A percentile compares a stretch with the other conserved stretches of the same genome.
These are phyloP conservation scores for Xerus rutilus DNA, from an alignment of 2,797 vertebrate genomes.

Conservation along the genomic window DNA sequence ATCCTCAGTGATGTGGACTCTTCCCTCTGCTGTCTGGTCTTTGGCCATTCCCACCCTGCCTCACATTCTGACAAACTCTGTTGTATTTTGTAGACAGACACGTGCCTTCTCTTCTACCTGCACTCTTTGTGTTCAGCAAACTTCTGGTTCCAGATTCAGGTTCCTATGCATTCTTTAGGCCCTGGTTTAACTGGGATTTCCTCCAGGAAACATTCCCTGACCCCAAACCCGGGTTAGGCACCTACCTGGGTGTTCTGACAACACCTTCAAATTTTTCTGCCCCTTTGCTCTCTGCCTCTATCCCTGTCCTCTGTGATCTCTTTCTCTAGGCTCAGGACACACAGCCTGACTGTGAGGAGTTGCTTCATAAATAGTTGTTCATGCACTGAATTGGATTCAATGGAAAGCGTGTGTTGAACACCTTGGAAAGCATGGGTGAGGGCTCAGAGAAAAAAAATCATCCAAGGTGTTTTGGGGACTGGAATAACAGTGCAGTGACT, in stretches of 20 bases:
- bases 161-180: neutral
- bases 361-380: neutral
- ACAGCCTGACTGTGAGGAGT: neutral
- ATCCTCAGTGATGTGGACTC: accelerated
- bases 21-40: accelerated
- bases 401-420: neutral
- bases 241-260: neutral
- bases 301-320: neutral
- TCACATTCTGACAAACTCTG: neutral
- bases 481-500: neutral
- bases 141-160: neutral
- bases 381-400: neutral
- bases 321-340: neutral
- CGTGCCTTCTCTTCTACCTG: neutral
- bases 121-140: neutral
- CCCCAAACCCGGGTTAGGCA: neutral
- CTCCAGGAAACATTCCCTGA: neutral
- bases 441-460: neutral
- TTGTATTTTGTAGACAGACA: neutral
- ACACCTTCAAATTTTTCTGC: neutral
- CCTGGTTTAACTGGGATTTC: neutral
- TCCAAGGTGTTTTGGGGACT: neutral
- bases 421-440: neutral
- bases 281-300: neutral
- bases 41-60: neutral